Evolutionary conservation across 2,888 invertebrate species (phyloP), one percentile per base, ranked within the genome.

Genomic region (Thera britannica): DNA sequence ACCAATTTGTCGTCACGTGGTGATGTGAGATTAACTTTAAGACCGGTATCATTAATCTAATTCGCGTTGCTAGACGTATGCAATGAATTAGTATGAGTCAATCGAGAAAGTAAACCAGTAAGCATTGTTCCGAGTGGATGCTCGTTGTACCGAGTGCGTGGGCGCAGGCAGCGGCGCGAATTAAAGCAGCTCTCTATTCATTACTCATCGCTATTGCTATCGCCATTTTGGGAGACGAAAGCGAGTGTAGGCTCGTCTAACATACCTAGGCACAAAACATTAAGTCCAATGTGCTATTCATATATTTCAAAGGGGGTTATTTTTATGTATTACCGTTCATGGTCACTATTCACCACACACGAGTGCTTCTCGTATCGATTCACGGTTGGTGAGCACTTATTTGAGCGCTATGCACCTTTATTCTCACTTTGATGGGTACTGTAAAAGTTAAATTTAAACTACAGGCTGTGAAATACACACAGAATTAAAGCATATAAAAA

Each of bases 121-220:
- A 89, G 90, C 89, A 93, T 93, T 93, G 93, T 93, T 93, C 92
- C 92, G 89, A 92, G 88, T 92, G 91, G 93, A 90, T 92, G 92
- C 91, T 86, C 90, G 86, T 83, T 85, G 87, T 84, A 85, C 86
- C 75, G 83, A 83, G 83, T 83, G 91, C 87, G 91, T 90, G 90
- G 90, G 74, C 68, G 72, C 88, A 86, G 87, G 86, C 88, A 87
- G 86, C 90, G 85, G 88, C 87, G 92, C 88, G 87, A 91, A 92
- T 89, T 92, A 90, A 90, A 92, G 83, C 92, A 90, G 90, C 93
- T 93, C 93, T 93, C 93, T 93, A 93, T 93, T 89, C 92, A 93
- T 93, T 93, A 93, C 92, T 92, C 93, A 92, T 93, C 87, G 87
- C 89, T 92, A 90, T 92, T 93, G 89, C 92, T 89, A 90, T 90